A percentile compares a stretch with the other conserved stretches of the same genome.
phyloP scores from a whole-genome alignment of 1,140 invertebrate genomes.

The Leptinotarsa defecta region DNA sequence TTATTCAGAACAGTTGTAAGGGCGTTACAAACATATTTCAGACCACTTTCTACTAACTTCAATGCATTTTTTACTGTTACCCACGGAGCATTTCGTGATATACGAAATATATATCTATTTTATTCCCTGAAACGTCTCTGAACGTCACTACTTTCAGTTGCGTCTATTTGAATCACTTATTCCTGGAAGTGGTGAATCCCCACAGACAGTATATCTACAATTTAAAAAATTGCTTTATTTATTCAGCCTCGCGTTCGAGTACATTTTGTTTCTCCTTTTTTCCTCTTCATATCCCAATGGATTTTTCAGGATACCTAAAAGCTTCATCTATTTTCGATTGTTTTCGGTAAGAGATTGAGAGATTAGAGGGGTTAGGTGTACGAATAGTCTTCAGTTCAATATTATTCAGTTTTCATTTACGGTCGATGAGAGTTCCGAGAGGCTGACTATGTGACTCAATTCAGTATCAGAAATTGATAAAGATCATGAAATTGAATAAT shows the following conservation, averaged over 20 bases:
- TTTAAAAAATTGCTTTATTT: constrained; percentile 23
- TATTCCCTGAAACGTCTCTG: not conserved
- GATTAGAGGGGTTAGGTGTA: not conserved
- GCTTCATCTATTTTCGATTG: not conserved
- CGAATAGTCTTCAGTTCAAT: not conserved
- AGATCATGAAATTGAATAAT: no score
- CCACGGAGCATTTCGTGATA: no score
- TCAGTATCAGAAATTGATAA: no score
- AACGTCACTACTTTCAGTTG: constrained; percentile 1
- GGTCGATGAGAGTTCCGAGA: no score
- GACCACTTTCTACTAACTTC: no score
- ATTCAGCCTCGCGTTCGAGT: constrained; percentile 8
- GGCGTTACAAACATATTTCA: no score
- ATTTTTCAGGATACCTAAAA: not conserved
- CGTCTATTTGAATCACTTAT: constrained; percentile 14
- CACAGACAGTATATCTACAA: constrained; percentile 5
- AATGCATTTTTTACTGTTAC: no score
- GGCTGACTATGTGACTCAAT: no score
- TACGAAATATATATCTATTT: not conserved
- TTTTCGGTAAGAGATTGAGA: not conserved
- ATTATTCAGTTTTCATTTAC: not conserved
- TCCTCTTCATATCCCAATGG: not conserved
- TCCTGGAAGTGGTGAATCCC: constrained; percentile 1
- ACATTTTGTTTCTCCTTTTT: not conserved
- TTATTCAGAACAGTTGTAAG: no score